Conservation (phyloP, 2,113 vertebrate species). For the Salvelinus alpinus region DNA sequence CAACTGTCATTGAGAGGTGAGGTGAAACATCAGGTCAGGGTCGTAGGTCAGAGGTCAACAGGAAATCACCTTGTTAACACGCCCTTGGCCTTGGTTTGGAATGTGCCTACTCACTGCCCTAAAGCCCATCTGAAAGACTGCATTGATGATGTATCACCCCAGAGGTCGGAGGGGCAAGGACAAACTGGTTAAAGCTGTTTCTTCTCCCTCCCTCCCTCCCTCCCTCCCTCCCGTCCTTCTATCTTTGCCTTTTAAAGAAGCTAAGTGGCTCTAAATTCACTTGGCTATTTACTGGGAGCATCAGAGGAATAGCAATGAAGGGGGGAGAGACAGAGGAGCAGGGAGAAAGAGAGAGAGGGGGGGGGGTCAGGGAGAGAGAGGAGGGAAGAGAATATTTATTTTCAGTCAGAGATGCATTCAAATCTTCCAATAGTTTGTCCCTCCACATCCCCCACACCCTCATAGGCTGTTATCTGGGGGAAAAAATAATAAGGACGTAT, state of each 20-base stretch:
- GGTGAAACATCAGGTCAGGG: conserved; percentile 21
- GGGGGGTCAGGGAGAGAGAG: conserved; percentile 6
- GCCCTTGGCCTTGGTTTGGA: conserved; percentile 9
- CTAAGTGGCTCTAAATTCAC: conserved; percentile 48
- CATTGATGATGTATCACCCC: conserved; percentile 18
- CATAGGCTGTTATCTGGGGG: too few species aligned
- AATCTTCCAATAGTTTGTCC: too few species aligned
- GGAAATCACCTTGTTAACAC: conserved; percentile 33
- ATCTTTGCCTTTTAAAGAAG: conserved; percentile 34
- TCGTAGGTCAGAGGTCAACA: conserved; percentile 32
- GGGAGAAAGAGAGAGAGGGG: background rate
- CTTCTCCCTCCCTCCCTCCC: conserved; percentile 20
- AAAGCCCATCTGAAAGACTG: background rate
- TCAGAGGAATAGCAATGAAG: conserved; percentile 44
- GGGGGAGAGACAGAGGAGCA: background rate
- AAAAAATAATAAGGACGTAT: too few species aligned
- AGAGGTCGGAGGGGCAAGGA: conserved; percentile 36
- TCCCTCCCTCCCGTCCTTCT: background rate
- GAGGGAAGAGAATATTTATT: background rate
- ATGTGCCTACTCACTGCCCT: background rate
- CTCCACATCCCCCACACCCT: too few species aligned
- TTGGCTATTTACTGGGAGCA: conserved; percentile 47
- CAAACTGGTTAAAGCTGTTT: conserved; percentile 32
- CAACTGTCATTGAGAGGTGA: conserved; percentile 1
- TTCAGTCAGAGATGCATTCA: background rate